These are phyloP conservation scores for Diplolepis rosae DNA, from an alignment of 2,888 invertebrate genomes.

Conservation along the genomic window DNA sequence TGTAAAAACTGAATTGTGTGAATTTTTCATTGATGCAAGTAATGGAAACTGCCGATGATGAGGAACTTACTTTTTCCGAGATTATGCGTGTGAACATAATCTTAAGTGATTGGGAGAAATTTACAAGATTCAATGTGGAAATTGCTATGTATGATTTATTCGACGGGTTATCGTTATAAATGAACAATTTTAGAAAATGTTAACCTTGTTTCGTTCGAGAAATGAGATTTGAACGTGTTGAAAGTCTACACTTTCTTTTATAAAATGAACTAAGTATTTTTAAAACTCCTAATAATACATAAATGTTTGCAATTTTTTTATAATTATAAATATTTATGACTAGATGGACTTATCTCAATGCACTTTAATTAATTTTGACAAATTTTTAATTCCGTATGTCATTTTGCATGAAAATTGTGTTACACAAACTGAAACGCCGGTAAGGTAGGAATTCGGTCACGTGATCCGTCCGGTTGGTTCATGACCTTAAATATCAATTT, in stretches of 20 bases:
- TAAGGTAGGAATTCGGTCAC: too few relatives aligned
- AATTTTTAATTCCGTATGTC: too few relatives aligned
- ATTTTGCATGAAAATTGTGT: too few relatives aligned
- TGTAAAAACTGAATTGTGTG: not conserved
- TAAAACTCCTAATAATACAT: too few relatives aligned
- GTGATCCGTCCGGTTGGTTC: too few relatives aligned
- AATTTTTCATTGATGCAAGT: constrained; percentile 3
- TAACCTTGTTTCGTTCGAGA: not conserved
- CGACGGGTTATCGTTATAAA: not conserved
- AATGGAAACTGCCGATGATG: constrained; percentile 5
- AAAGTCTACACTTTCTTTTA: not conserved
- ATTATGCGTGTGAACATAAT: not conserved
- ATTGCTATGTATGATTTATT: not conserved
- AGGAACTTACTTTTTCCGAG: not conserved
- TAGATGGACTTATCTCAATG: too few relatives aligned
- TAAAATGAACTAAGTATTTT: too few relatives aligned
- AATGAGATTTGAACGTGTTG: not conserved
- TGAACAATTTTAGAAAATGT: not conserved
- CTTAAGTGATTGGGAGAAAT: constrained; percentile 1
- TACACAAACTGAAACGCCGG: too few relatives aligned
- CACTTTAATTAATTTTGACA: too few relatives aligned
- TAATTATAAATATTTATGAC: too few relatives aligned
- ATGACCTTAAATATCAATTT: too few relatives aligned
- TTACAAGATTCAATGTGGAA: not conserved
- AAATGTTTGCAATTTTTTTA: too few relatives aligned